Evolutionary conservation across 1,140 invertebrate genomes (phyloP).

Genomic region (Odontomachus brunneus): DNA sequence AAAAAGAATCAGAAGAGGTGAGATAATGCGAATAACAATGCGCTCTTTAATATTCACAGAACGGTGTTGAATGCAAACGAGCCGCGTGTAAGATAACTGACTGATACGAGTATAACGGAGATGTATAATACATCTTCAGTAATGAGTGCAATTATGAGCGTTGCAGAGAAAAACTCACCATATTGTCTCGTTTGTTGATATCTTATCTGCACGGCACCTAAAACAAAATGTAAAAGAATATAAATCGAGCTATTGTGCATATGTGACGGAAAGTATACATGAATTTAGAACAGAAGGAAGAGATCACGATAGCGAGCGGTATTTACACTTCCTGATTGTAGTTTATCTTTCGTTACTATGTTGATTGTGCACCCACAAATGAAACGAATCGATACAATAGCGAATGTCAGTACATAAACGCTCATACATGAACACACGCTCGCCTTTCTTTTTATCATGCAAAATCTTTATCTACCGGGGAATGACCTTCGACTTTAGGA

Average conservation of each 20-base stretch:
- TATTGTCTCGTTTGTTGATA: background rate
- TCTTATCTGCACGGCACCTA: slow-evolving; percentile 24
- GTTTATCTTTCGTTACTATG: no score
- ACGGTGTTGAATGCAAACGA: background rate
- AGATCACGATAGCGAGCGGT: background rate
- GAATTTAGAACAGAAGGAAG: background rate
- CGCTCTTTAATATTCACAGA: background rate
- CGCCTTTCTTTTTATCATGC: background rate
- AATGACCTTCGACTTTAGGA: background rate
- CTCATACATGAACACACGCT: no score
- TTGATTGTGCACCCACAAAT: no score
- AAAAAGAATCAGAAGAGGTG: background rate
- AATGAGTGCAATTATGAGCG: background rate
- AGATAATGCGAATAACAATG: background rate
- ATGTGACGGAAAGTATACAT: background rate
- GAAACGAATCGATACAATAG: no score
- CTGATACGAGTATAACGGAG: no score
- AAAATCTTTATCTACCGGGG: slow-evolving; percentile 12
- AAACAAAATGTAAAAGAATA: background rate
- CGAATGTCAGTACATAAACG: no score
- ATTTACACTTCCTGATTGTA: no score
- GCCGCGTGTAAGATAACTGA: slow-evolving; percentile 13
- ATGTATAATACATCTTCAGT: background rate
- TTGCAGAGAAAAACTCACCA: slow-evolving; percentile 31
- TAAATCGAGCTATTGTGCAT: background rate